Conservation (phyloP, 1,140 invertebrate species). For the Neuroterus valhalla region DNA sequence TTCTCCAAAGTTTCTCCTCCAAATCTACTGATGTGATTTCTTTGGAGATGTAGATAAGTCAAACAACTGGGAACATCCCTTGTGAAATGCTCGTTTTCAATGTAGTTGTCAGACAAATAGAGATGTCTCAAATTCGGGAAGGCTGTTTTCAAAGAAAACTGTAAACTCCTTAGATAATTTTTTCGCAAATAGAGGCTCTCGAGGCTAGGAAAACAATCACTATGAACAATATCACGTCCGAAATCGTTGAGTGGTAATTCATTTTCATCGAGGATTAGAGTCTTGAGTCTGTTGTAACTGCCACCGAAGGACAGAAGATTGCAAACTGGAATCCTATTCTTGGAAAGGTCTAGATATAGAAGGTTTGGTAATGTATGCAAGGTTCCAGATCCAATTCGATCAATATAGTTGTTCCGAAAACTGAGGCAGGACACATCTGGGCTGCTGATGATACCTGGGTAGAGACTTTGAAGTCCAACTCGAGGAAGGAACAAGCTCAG, state of each 20-base stretch:
- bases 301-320: conserved; percentile 56
- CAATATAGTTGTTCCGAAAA: conserved; percentile 62
- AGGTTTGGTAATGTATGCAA: conserved; percentile 60
- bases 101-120: conserved; percentile 61
- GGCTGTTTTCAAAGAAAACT: conserved; percentile 44
- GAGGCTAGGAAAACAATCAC: conserved; percentile 53
- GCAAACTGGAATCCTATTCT: conserved; percentile 57
- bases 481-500: conserved; percentile 56
- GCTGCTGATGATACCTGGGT: conserved; percentile 58
- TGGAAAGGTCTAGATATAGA: conserved; percentile 58
- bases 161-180: conserved; percentile 47
- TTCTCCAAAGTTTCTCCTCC: conserved; percentile 41
- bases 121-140: conserved; percentile 60
- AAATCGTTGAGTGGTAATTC: conserved; percentile 36
- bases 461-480: conserved; percentile 48
- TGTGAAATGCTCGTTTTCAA: conserved; percentile 54
- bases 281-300: conserved; percentile 44
- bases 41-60: conserved; percentile 58
- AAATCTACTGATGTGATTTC: conserved; percentile 57
- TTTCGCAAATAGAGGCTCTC: conserved; percentile 60
- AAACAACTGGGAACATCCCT: conserved; percentile 54
- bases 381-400: conserved; percentile 48
- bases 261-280: conserved; percentile 63
- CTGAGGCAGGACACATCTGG: conserved; percentile 54
- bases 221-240: conserved; percentile 30